Conservation (phyloP, 2,888 invertebrate genomes). For the Ormyrus labotus region DNA sequence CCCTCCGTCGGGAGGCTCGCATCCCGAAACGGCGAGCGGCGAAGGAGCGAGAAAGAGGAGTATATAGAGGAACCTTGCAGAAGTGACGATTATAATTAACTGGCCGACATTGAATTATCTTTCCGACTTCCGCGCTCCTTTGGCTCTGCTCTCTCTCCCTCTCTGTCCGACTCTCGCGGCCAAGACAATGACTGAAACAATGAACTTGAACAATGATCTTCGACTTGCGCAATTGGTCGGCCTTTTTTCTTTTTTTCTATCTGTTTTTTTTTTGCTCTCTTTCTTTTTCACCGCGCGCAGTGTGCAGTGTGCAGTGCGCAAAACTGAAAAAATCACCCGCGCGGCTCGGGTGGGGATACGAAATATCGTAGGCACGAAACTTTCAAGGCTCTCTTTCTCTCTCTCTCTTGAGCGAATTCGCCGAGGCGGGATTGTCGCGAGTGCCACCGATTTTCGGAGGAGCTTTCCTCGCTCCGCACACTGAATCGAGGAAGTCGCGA, state of each 20-base stretch:
- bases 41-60: conserved; percentile 21
- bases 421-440: no score
- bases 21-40: not conserved
- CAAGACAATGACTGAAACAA: conserved; percentile 58
- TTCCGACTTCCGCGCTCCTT: conserved; percentile 14
- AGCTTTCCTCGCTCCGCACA: no score
- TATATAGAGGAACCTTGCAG: conserved; percentile 54
- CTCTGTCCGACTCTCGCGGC: conserved; percentile 23
- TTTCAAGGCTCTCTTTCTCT: no score
- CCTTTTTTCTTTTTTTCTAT: not conserved
- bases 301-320: conserved; percentile 50
- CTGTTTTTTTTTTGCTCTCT: no score
- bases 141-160: conserved; percentile 14
- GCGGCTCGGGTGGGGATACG: not conserved
- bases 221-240: conserved; percentile 52
- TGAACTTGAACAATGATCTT: conserved; percentile 59
- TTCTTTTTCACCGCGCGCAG: not conserved
- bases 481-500: no score
- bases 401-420: no score
- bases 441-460: no score
- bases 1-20: no score
- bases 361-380: no score
- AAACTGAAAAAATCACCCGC: conserved; percentile 11
- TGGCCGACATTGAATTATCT: conserved; percentile 55
- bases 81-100: conserved; percentile 42